Evolutionary conservation across 2,888 invertebrate genomes (phyloP).

Genomic region (Hipparchia sbordonii): DNA sequence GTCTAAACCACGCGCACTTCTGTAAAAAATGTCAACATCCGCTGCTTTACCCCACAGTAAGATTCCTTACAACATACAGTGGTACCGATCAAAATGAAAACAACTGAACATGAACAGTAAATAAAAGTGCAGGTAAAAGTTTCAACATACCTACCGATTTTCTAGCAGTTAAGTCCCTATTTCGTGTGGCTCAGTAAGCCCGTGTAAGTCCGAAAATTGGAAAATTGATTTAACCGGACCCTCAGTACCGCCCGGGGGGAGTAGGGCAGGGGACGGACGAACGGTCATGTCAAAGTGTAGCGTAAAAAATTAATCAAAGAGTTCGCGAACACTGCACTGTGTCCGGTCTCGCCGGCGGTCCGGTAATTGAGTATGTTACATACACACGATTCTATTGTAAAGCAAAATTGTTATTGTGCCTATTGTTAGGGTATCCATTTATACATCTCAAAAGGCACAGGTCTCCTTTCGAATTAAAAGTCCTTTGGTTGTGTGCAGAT

Average conservation of each 20-base stretch:
- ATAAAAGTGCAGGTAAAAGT: neutral
- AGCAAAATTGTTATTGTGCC: no score
- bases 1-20: no score
- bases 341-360: neutral
- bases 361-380: neutral
- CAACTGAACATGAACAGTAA: neutral
- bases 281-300: slow-evolving; percentile 29
- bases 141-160: neutral
- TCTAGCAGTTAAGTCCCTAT: neutral
- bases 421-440: no score
- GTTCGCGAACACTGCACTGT: slow-evolving; percentile 5
- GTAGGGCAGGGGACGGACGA: slow-evolving; percentile 27
- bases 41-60: no score
- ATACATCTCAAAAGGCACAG: no score
- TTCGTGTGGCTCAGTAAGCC: slow-evolving; percentile 17
- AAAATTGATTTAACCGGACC: slow-evolving; percentile 37
- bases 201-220: slow-evolving; percentile 27
- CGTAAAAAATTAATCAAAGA: slow-evolving; percentile 34
- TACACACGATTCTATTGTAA: neutral
- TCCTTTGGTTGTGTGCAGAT: no score
- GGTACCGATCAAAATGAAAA: no score
- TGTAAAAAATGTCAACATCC: no score
- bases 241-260: slow-evolving; percentile 30
- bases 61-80: no score
- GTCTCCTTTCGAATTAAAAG: no score